Conservation (phyloP, 1,140 invertebrate species). For the Drosophila melanogaster region Release_6_plus_ISO1_MT NT_033777.3:25228501-25229000, state of each 20-base stretch:
- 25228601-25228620: constrained; percentile 73
- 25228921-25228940: constrained; percentile 49
- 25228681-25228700: constrained; percentile 18
- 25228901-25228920: constrained; percentile 8
- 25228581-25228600: constrained; percentile 69
- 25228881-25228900: constrained; percentile 48
- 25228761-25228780: no score
- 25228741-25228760: no score
- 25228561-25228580: constrained; percentile 26
- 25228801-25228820: constrained; percentile 24
- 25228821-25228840: constrained; percentile 47
- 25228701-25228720: background rate
- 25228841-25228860: constrained; percentile 26
- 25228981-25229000: constrained; percentile 62
- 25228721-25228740: constrained; percentile 3
- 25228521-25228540: constrained; percentile 17
- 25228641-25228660: constrained; percentile 44
- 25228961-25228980: constrained; percentile 11
- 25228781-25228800: background rate
- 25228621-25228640: constrained; percentile 60
- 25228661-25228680: constrained; percentile 14
- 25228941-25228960: constrained; percentile 36
- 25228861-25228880: constrained; percentile 43
- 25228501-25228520: constrained; percentile 39
- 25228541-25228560: constrained; percentile 50